Conservation (phyloP, 1,140 invertebrate species). For the Sycobia sp. region DNA sequence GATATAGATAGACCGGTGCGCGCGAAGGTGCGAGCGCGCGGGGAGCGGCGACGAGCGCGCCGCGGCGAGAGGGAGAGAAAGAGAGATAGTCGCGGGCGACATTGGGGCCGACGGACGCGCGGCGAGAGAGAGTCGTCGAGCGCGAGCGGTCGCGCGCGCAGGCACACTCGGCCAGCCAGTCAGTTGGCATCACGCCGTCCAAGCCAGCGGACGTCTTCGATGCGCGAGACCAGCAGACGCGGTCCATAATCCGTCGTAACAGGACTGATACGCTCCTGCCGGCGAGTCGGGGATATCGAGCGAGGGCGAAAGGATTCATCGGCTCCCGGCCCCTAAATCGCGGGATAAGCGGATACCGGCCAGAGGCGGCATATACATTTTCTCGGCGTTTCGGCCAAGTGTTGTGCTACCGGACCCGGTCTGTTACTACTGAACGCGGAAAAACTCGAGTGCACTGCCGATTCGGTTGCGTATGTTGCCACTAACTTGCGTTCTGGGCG, state of each 20-base stretch:
- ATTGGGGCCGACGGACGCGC: constrained; percentile 43
- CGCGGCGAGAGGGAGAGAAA: constrained; percentile 27
- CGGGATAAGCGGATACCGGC: too few relatives aligned
- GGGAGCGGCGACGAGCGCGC: constrained; percentile 31
- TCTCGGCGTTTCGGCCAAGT: too few relatives aligned
- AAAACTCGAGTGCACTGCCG: too few relatives aligned
- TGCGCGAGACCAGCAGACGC: not conserved
- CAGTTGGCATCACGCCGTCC: constrained; percentile 54
- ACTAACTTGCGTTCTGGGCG: too few relatives aligned
- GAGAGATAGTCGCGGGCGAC: constrained; percentile 45
- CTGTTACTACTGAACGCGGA: too few relatives aligned
- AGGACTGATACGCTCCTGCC: not conserved
- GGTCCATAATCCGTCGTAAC: not conserved
- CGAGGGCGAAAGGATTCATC: not conserved
- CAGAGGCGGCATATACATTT: too few relatives aligned
- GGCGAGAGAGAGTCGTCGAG: constrained; percentile 19
- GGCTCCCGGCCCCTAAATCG: too few relatives aligned
- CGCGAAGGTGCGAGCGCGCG: too few relatives aligned
- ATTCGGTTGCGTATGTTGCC: too few relatives aligned
- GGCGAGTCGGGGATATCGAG: not conserved
- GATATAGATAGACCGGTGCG: too few relatives aligned
- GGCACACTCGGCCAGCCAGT: constrained; percentile 47
- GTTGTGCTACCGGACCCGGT: too few relatives aligned
- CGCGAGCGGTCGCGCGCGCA: constrained; percentile 39
- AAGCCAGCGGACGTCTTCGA: constrained; percentile 45